phyloP scores from a whole-genome alignment of 1,140 invertebrate species.

The Triops longicaudatus region DNA sequence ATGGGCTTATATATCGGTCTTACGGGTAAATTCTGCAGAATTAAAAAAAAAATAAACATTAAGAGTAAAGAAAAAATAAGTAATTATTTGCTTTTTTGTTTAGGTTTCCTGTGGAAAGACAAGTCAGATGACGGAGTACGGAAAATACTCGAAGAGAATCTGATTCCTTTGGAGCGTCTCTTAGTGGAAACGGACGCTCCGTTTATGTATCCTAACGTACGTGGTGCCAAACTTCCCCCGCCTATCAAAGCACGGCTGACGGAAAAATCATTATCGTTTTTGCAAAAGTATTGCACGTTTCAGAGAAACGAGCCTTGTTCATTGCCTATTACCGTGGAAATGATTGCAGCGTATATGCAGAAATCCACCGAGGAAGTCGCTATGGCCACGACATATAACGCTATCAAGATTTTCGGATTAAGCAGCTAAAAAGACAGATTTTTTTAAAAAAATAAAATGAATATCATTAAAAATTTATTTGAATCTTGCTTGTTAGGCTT shows the following conservation, averaged over 20 bases:
- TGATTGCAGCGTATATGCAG: conserved; percentile 82
- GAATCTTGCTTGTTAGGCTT: too few species aligned
- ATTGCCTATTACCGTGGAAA: conserved; percentile 82
- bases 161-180: conserved; percentile 71
- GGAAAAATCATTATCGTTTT: conserved; percentile 59
- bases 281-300: conserved; percentile 79
- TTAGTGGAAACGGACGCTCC: conserved; percentile 82
- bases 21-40: conserved; percentile 52
- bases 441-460: conserved; percentile 14
- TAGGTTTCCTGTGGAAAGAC: conserved; percentile 85
- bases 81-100: conserved; percentile 29
- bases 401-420: conserved; percentile 82
- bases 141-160: conserved; percentile 66
- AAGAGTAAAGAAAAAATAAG: background rate
- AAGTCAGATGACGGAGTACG: conserved; percentile 83
- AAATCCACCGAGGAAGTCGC: conserved; percentile 83
- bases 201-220: conserved; percentile 75
- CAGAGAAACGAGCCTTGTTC: conserved; percentile 93
- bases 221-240: conserved; percentile 79
- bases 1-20: conserved; percentile 79
- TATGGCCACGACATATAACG: conserved; percentile 83
- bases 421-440: conserved; percentile 41
- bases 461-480: background rate
- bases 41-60: conserved; percentile 17
- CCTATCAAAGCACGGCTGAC: conserved; percentile 79